Conservation (phyloP, 2,888 invertebrate genomes). For the Limnephilus lunatus region DNA sequence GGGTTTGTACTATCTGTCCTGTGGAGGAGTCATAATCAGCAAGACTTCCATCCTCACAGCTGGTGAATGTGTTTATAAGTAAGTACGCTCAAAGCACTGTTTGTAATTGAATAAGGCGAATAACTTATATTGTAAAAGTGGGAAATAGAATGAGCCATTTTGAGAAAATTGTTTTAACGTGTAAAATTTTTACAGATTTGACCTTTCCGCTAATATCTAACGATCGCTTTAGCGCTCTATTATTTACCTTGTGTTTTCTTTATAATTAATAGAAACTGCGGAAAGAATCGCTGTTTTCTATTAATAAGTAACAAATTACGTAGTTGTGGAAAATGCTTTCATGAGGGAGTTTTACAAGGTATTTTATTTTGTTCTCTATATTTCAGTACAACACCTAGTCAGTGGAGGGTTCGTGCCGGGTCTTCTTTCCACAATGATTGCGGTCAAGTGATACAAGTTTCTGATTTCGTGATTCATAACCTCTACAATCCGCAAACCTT, state of each 20-base stretch:
- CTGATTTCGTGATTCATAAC: constrained; percentile 70
- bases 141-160: not conserved
- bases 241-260: not conserved
- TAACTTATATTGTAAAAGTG: not conserved
- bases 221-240: no score
- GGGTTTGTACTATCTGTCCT: constrained; percentile 70
- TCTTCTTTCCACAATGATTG: constrained; percentile 70
- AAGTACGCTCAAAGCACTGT: constrained; percentile 29
- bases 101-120: not conserved
- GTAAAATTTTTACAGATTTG: no score
- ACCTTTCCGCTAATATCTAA: not conserved
- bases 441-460: constrained; percentile 71
- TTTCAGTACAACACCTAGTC: constrained; percentile 26
- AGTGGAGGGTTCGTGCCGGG: constrained; percentile 60
- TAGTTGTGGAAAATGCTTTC: no score
- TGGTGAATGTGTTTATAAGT: constrained; percentile 71
- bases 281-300: not conserved
- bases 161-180: no score
- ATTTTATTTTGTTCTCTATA: not conserved
- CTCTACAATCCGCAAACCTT: constrained; percentile 67
- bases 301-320: no score
- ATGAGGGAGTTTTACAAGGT: no score
- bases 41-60: constrained; percentile 71
- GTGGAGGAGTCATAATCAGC: constrained; percentile 72
- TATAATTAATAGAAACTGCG: not conserved